Base-by-base conservation (phyloP, 2,888 invertebrate species). In the Andrena praecox region DNA sequence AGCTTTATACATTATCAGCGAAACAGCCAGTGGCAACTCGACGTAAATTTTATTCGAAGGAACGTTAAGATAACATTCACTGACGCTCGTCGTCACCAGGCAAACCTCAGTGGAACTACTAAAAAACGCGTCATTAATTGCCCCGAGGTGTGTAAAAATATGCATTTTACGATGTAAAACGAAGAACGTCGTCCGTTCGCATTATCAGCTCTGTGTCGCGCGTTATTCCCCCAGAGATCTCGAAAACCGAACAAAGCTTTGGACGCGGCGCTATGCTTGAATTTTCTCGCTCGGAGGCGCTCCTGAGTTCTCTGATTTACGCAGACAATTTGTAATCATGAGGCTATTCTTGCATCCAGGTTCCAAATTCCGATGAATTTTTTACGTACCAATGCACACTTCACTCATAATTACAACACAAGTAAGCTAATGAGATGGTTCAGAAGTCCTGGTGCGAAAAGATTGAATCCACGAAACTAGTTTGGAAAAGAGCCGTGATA, bases 61-160 rank as follows among this genome's bases (percentile, higher is more conserved):
- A 70, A 20, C 4, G 3, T 5, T 24, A 35, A 29, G 33, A 35
- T n/a, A 42, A n/a, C 33, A 29, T 20, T 24, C 10, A 63, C 24
- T 42, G 12, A 8, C 59, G 42, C 16, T 16, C 42, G 20, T 50
- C 31, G 20, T 29, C 27, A 42, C 29, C 42, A 27, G 42, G n/a
- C 20, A 35, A 42, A 20, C 29, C 8, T 8, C 4, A 8, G 50
- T 29, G 60, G 6, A 29, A 24, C 29, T 29, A 24, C 20, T 52
- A 2, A 52, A 67, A 67, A 66, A 76, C 24, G 27, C 24, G 16
- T 48, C 77, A 68, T 68, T 76, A 63, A 62, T 31, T 33, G 50
- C 27, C 42, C 10, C 6, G 29, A n/a, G 16, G 10, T 54, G 54
- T 54, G 27, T 31, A 54, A 24, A 62, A 67, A 52, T 75, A 24